Evolutionary conservation across 2,888 invertebrate species (phyloP).

Genomic region (Cheilosia scutellata): DNA sequence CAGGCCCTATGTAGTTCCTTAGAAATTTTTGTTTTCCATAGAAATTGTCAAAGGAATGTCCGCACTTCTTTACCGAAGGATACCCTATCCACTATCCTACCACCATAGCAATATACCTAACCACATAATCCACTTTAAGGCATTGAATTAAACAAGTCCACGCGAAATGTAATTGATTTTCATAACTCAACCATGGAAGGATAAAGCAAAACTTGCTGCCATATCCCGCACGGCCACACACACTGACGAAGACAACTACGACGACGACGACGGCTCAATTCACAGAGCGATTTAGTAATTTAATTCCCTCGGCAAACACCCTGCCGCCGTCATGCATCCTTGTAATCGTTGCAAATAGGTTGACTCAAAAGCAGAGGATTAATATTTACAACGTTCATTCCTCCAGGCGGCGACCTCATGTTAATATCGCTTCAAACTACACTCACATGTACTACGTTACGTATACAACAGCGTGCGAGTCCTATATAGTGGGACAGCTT

Average conservation of each 20-base stretch:
- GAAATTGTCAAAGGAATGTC: no score
- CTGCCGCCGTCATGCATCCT: constrained; percentile 35
- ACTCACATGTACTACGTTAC: not conserved
- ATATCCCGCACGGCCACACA: not conserved
- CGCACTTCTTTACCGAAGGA: not conserved
- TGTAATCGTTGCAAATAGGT: constrained; percentile 63
- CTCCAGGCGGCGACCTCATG: constrained; percentile 14
- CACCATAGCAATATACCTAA: not conserved
- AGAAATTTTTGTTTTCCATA: no score
- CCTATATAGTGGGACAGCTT: not conserved
- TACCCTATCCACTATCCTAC: not conserved
- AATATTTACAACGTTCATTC: constrained; percentile 56
- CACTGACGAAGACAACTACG: no score
- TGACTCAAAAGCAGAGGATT: constrained; percentile 61
- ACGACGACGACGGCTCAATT: constrained; percentile 38
- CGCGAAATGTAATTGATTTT: constrained; percentile 63
- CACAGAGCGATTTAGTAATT: constrained; percentile 67
- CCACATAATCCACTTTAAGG: not conserved
- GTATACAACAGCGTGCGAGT: not conserved
- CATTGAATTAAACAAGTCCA: constrained; percentile 43
- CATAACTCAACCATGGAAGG: not conserved
- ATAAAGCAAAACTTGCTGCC: constrained; percentile 1
- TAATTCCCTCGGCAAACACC: constrained; percentile 54
- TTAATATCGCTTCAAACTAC: not conserved
- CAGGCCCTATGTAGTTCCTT: no score